phyloP scores from a whole-genome alignment of 2,113 vertebrate species.

The Chroicocephalus ridibundus region DNA sequence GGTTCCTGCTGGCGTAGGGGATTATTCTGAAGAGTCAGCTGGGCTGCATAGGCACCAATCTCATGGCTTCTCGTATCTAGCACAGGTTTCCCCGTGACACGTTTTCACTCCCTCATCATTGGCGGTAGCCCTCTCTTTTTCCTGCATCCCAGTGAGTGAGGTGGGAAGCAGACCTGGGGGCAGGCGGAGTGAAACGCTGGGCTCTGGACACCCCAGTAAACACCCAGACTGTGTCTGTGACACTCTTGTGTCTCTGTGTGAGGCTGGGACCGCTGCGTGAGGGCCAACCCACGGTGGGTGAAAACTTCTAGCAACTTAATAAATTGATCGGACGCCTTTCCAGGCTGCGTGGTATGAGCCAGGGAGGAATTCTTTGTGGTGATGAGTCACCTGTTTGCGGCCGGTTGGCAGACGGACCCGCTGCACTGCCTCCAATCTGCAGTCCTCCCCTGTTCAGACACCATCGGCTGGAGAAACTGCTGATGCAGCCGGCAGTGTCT shows the following conservation, averaged over 20 bases:
- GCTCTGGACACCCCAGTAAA: background rate
- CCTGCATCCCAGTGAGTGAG: background rate
- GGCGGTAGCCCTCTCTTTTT: background rate
- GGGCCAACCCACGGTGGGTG: background rate
- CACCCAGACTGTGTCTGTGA: background rate
- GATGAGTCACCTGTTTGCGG: slow-evolving; percentile 31
- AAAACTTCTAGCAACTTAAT: background rate
- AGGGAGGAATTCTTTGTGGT: background rate
- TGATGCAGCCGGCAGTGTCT: slow-evolving; percentile 62
- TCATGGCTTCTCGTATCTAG: background rate
- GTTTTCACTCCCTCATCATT: background rate
- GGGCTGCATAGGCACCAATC: background rate
- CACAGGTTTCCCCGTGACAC: background rate
- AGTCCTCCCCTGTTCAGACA: slow-evolving; percentile 44
- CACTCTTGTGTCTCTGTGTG: background rate
- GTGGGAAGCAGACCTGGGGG: background rate
- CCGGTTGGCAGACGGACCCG: background rate
- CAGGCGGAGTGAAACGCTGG: background rate
- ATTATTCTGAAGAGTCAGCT: slow-evolving; percentile 31
- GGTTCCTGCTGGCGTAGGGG: background rate
- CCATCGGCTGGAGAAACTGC: slow-evolving; percentile 55
- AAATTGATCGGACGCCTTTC: background rate
- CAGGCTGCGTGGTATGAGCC: fast-evolving
- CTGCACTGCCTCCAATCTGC: background rate
- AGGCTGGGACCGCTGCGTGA: background rate